Conservation (phyloP, 2,888 invertebrate genomes). For the Agriotes lineatus region DNA sequence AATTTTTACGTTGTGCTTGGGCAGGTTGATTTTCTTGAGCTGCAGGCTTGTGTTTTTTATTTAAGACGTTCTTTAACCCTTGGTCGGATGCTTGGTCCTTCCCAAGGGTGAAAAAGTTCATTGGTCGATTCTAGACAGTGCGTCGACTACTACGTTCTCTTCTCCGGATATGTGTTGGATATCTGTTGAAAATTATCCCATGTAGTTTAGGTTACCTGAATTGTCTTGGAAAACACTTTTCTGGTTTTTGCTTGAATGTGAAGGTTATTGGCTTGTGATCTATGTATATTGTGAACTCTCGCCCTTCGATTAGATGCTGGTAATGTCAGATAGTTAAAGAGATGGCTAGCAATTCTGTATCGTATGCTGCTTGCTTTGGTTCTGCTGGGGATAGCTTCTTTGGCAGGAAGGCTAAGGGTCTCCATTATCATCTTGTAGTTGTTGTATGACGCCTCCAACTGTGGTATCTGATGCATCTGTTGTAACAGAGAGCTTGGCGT, state of each 20-base stretch:
- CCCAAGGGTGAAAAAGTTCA: no score
- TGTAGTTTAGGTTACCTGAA: constrained; percentile 32
- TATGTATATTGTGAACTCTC: constrained; percentile 15
- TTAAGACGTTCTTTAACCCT: no score
- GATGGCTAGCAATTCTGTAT: background rate
- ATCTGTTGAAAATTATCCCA: no score
- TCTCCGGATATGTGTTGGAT: no score
- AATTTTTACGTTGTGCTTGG: no score
- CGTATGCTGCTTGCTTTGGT: constrained; percentile 31
- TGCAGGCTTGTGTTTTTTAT: no score
- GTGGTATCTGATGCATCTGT: constrained; percentile 61
- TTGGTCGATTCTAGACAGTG: no score
- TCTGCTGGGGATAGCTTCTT: no score
- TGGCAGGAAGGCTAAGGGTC: constrained; percentile 61
- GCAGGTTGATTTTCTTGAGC: no score
- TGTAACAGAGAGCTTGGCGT: constrained; percentile 52
- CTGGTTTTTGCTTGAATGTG: constrained; percentile 55
- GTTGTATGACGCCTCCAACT: constrained; percentile 61
- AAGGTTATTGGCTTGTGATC: constrained; percentile 47
- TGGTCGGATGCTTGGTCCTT: no score
- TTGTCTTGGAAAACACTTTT: constrained; percentile 46
- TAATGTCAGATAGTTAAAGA: constrained; percentile 49
- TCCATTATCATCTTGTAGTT: constrained; percentile 54
- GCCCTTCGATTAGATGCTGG: constrained; percentile 16
- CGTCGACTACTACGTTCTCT: no score